phyloP scores from a whole-genome alignment of 2,888 invertebrate species.

The Leptinotarsa haldemani region DNA sequence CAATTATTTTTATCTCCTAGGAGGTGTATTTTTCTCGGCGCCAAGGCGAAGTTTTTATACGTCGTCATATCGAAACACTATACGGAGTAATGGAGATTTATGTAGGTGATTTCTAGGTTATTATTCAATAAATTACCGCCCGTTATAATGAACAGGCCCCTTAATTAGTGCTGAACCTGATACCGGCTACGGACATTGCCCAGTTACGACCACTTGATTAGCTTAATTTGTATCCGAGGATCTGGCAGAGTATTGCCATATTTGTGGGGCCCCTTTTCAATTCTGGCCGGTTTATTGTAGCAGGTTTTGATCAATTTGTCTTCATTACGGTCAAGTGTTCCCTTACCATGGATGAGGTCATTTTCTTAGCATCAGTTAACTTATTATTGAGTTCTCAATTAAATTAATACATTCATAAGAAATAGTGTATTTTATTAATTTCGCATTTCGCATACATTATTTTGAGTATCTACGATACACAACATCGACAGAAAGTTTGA shows the following conservation, averaged over 20 bases:
- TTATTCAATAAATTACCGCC: conserved; percentile 65
- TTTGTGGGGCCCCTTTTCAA: conserved; percentile 33
- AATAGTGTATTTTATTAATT: too few relatives aligned
- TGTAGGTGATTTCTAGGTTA: conserved; percentile 65
- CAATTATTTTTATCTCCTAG: conserved; percentile 32
- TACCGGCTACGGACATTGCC: conserved; percentile 60
- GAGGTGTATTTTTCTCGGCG: conserved; percentile 59
- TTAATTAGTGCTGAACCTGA: conserved; percentile 64
- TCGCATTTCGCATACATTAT: too few relatives aligned
- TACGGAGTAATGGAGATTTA: conserved; percentile 64
- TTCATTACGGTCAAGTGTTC: conserved; percentile 40
- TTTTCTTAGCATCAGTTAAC: background rate
- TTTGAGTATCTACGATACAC: too few relatives aligned
- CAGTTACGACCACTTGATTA: conserved; percentile 64
- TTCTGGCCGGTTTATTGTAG: conserved; percentile 34
- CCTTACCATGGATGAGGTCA: conserved; percentile 29
- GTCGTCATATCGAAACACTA: conserved; percentile 60
- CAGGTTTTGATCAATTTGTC: conserved; percentile 42
- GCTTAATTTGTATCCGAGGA: conserved; percentile 63
- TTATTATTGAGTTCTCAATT: background rate
- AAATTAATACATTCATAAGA: background rate
- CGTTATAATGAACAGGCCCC: conserved; percentile 63
- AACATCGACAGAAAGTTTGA: too few relatives aligned
- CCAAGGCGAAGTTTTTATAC: conserved; percentile 58
- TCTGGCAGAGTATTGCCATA: conserved; percentile 47